Evolutionary conservation across 2,113 vertebrate species (phyloP).

Genomic region (Muntiacus reevesi): DNA sequence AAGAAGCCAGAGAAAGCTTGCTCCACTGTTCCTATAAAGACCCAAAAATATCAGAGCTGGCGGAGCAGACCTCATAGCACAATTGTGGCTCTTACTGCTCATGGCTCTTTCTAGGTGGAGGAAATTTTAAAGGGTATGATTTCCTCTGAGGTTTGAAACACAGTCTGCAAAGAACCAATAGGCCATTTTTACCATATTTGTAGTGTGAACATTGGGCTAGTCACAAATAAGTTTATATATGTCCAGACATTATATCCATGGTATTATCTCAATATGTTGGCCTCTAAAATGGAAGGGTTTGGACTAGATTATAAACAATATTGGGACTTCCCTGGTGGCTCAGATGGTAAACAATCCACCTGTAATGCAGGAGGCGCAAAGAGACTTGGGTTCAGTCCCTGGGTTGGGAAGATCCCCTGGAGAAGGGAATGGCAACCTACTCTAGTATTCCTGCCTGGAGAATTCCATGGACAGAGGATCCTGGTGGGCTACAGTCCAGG

Average conservation of each 20-base stretch:
- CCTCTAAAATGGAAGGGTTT: neutral
- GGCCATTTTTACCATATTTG: neutral
- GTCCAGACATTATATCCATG: neutral
- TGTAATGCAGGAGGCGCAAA: neutral
- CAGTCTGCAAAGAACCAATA: neutral
- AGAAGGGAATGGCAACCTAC: neutral
- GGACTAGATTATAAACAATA: neutral
- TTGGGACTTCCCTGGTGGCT: neutral
- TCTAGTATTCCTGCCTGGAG: neutral
- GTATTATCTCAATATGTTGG: neutral
- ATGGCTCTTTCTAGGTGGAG: neutral
- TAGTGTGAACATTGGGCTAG: neutral
- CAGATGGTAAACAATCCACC: neutral
- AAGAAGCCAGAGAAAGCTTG: neutral
- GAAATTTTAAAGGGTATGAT: neutral
- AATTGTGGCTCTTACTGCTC: neutral
- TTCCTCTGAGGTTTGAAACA: neutral
- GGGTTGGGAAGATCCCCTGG: neutral
- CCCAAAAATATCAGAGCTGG: neutral
- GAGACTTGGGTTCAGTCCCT: neutral
- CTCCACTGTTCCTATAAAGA: neutral
- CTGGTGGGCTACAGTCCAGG: neutral
- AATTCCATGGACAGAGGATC: neutral
- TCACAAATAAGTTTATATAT: neutral
- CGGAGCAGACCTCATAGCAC: rapidly evolving